Evolutionary conservation across 2,888 invertebrate species (phyloP).

Genomic region (Eudasyphora cyanicolor): DNA sequence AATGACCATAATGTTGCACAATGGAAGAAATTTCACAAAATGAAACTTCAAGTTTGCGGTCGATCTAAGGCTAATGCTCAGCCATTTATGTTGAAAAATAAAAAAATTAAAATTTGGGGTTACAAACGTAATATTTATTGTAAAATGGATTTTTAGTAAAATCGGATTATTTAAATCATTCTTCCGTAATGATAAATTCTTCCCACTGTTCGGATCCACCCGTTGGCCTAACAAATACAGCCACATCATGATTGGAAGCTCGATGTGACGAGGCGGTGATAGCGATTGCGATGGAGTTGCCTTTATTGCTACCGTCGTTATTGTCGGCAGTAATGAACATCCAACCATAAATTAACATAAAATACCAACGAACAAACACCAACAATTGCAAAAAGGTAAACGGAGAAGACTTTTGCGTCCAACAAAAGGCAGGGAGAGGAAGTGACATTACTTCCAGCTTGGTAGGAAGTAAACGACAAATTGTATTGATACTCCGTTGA

Average conservation of each 20-base stretch:
- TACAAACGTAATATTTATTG: no score
- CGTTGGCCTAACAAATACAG: no score
- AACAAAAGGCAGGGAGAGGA: slow-evolving; percentile 11
- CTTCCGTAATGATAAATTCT: not conserved
- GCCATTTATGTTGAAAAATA: no score
- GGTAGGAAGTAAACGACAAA: slow-evolving; percentile 44
- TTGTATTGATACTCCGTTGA: slow-evolving; percentile 51
- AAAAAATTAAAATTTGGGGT: no score
- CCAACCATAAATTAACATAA: slow-evolving; percentile 56
- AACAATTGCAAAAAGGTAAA: slow-evolving; percentile 36
- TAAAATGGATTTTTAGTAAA: no score
- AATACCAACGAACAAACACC: slow-evolving; percentile 24
- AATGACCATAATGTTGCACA: not conserved
- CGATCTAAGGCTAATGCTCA: no score
- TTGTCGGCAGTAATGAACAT: slow-evolving; percentile 9
- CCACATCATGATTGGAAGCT: not conserved
- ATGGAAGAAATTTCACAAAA: no score
- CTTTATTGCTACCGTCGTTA: not conserved
- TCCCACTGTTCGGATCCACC: not conserved
- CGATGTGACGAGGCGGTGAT: not conserved
- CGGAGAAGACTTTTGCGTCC: not conserved
- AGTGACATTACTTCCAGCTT: not conserved
- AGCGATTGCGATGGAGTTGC: not conserved
- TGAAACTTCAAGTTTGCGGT: no score
- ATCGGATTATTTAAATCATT: no score